phyloP scores from a whole-genome alignment of 2,113 vertebrate species.

The Nothocercus julius region DNA sequence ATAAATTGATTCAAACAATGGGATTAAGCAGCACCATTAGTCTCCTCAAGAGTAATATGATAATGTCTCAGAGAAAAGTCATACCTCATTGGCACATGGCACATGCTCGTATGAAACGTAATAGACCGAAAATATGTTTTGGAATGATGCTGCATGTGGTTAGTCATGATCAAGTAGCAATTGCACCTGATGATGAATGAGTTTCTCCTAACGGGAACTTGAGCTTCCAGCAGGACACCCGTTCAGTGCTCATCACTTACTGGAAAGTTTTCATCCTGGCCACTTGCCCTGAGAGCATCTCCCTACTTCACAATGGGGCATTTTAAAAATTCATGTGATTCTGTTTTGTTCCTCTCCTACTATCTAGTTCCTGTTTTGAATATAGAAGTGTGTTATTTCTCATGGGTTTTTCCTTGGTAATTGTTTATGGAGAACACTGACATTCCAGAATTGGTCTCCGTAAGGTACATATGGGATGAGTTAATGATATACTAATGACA shows the following conservation, averaged over 20 bases:
- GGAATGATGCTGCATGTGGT: background rate
- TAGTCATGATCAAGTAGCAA: background rate
- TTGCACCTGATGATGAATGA: background rate
- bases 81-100: conserved; percentile 43
- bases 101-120: conserved; percentile 15
- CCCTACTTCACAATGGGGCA: background rate
- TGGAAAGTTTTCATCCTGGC: background rate
- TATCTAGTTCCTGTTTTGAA: background rate
- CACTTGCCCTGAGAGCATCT: background rate
- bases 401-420: background rate
- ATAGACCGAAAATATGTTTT: conserved; percentile 48
- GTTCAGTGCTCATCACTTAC: background rate
- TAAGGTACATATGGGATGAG: background rate
- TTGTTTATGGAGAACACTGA: background rate
- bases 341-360: background rate
- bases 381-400: background rate
- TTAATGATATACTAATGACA: background rate
- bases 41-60: conserved; percentile 58
- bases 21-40: conserved; percentile 52
- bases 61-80: conserved; percentile 43
- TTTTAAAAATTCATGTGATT: background rate
- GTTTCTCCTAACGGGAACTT: background rate
- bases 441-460: background rate
- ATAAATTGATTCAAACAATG: conserved; percentile 38
- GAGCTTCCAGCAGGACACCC: background rate